A percentile compares a stretch with the other conserved stretches of the same genome.
phyloP scores from a whole-genome alignment of 2,113 vertebrate species.

The Oostethus manadensis region DNA sequence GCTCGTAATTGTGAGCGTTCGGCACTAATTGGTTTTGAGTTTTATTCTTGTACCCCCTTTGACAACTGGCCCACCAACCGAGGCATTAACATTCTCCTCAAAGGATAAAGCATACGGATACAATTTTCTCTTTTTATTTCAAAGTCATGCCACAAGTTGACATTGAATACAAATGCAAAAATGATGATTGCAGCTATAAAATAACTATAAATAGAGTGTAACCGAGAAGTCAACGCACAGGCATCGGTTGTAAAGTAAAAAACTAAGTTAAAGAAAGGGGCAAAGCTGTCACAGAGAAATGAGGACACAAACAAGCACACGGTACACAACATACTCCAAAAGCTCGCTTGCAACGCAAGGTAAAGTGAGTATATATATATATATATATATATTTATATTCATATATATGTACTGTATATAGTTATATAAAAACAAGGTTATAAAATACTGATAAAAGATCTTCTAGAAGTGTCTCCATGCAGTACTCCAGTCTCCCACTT shows the following conservation, averaged over 20 bases:
- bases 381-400: constrained; percentile 1
- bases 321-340: constrained; percentile 56
- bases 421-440: constrained; percentile 74
- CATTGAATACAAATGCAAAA: constrained; percentile 77
- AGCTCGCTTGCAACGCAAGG: constrained; percentile 50
- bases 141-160: constrained; percentile 82
- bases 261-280: constrained; percentile 1
- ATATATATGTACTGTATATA: background rate
- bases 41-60: too few relatives aligned
- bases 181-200: constrained; percentile 65
- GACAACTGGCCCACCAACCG: too few relatives aligned
- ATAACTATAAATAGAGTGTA: constrained; percentile 79
- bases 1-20: too few relatives aligned
- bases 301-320: constrained; percentile 55
- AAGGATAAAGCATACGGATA: background rate
- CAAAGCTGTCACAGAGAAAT: constrained; percentile 37
- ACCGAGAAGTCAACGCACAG: constrained; percentile 55
- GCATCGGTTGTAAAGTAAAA: constrained; percentile 14
- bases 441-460: constrained; percentile 76
- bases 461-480: constrained; percentile 72
- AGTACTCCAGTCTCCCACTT: constrained; percentile 58
- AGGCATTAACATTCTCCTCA: background rate
- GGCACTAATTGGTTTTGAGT: too few relatives aligned
- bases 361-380: constrained; percentile 21
- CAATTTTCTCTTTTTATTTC: constrained; percentile 71